Base-by-base conservation (phyloP, 1,140 invertebrate genomes). In the Chionoecetes opilio region DNA sequence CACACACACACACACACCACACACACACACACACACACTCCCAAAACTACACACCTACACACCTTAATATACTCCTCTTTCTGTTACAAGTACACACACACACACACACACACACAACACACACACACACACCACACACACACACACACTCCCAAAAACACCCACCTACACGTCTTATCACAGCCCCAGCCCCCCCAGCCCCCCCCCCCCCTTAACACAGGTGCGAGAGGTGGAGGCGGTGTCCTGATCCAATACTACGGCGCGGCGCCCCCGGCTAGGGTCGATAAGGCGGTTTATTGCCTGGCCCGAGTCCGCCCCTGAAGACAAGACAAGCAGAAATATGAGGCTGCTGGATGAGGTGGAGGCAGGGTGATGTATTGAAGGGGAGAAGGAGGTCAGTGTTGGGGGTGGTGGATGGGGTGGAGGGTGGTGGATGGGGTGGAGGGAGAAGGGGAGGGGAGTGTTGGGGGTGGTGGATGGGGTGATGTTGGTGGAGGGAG, bases 1-100 rank as follows among this genome's bases (percentile, higher is more conserved):
- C 63, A n/a, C 0, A 75, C 21, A 75, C 53, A 9, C 53, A 75
- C 9, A 75, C 53, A 75, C 53, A 75, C 53, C 53, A 75, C 53
- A 75, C 53, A 75, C 53, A 75, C 53, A 75, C 53, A 75, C 53
- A 75, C 53, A 75, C 53, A 75, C 53, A n/a, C n/a, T n/a, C n/a
- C n/a, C n/a, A n/a, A n/a, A n/a, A n/a, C n/a, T n/a, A 75, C 53
- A 75, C 53, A 75, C 53, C 8, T 21, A 75, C 53, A 53, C 46
- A 53, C 46, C 14, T 41, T 14, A 14, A 3, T 41, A 53, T 11
- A 53, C n/a, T n/a, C n/a, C n/a, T n/a, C n/a, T n/a, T n/a, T n/a
- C n/a, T n/a, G n/a, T n/a, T n/a, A n/a, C n/a, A n/a, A n/a, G n/a
- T n/a, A n/a, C n/a, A n/a, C n/a, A n/a, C n/a, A n/a, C n/a, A 46